These are phyloP conservation scores for Cloeon dipterum DNA, from an alignment of 2,888 invertebrate species.

Conservation along the genomic window DNA sequence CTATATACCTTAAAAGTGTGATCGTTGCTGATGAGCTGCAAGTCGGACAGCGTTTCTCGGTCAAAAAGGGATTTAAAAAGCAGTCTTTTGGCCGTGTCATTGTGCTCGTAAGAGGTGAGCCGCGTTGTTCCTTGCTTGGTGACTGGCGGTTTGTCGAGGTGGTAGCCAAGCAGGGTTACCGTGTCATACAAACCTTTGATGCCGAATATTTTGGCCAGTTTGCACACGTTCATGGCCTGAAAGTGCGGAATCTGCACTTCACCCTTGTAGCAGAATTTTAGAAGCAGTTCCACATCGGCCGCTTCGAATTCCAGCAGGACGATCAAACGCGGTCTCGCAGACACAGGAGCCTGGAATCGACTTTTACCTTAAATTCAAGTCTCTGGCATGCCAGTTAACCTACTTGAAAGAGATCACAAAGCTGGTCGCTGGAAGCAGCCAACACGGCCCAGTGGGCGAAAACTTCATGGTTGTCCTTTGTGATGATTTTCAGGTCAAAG, in stretches of 20 bases:
- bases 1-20: conserved; percentile 6
- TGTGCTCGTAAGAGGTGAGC: neutral
- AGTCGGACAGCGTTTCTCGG: conserved; percentile 7
- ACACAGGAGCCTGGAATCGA: too few species aligned
- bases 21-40: conserved; percentile 4
- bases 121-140: too few species aligned
- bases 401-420: neutral
- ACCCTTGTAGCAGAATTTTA: conserved; percentile 8
- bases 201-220: conserved; percentile 6
- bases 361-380: too few species aligned
- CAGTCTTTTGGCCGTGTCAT: neutral
- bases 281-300: conserved; percentile 6
- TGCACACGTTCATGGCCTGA: conserved; percentile 2
- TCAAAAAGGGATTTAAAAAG: conserved; percentile 4
- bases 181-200: conserved; percentile 5
- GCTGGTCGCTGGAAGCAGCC: conserved; percentile 1
- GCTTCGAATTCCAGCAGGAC: conserved; percentile 5
- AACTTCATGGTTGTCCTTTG: neutral
- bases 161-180: conserved; percentile 1
- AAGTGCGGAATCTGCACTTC: conserved; percentile 1
- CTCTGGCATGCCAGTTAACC: too few species aligned
- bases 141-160: too few species aligned
- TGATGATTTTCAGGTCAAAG: neutral
- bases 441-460: neutral
- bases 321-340: neutral